Base-by-base conservation (phyloP, 2,888 invertebrate species). In the Eristalis pertinax region DNA sequence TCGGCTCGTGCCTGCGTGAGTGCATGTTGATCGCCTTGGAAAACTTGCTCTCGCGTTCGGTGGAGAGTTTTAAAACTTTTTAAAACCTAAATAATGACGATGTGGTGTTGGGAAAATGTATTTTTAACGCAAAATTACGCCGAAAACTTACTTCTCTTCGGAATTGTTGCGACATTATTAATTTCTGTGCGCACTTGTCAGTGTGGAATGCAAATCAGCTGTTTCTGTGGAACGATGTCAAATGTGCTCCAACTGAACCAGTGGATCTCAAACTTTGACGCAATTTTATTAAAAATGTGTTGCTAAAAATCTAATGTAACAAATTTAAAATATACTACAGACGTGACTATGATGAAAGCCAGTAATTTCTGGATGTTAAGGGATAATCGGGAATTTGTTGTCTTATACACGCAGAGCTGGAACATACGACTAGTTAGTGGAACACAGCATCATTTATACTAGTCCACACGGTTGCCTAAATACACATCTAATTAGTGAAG, bases 61-160 rank as follows among this genome's bases (percentile, higher is more conserved):
- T 97, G 97, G 8, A 97, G 93, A 78, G 94, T 94, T 92, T 97
- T 97, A 89, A 96, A 97, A 80, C 94, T 94, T 89, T 93, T 93
- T 70, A 97, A 92, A 4, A 96, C 96, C 96, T 92, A 5, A 7
- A 19, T 8, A 15, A 50, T n/a, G 24, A 35, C 0, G 3, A 10
- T 4, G 29, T 56, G 4, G 65, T 19, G 3, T 22, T 26, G 56
- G n/a, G 10, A 38, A 82, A 74, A 15, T 60, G 0, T 8, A 1
- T 50, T 68, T 56, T 56, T 26, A 26, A 4, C 26, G 4, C 29
- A 19, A 65, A 43, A 63, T 22, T 35, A 19, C 60, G 65, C 26
- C 19, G 41, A 19, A 26, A 32, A 35, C 35, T 8, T 64, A 85
- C 89, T 58, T 87, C 84, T 75, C 69, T 88, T 50, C 79, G 73